Evolutionary conservation across 1,140 invertebrate genomes (phyloP), one percentile per base, ranked within the genome.

Genomic region (Stegodyphus dumicola): DNA sequence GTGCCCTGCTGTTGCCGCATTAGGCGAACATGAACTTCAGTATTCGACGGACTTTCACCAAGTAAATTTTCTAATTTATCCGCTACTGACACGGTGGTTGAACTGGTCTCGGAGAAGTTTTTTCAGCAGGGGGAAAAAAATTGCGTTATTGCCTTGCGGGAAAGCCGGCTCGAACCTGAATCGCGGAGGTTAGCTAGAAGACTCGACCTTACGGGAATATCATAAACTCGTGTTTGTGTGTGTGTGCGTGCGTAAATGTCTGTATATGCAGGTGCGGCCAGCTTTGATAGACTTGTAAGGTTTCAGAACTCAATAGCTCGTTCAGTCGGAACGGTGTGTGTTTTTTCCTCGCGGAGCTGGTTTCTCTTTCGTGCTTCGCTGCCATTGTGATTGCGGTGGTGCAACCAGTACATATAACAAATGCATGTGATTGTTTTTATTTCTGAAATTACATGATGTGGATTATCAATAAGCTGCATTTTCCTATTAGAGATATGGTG

Each of bases 281-380:
- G 7, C 65, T n/a, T 17, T 67, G 11, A 18, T 17, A n/a, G 4
- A 60, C 51, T 81, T 81, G 79, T 73, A 81, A 65, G 79, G 79
- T 15, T 81, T 81, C 79, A 81, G 69, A 81, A 81, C 79, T 81
- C 79, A 60, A 81, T 81, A 81, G 79, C 49, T 49, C 79, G 15
- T 56, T 81, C 70, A 18, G 6, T 74, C 51, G 70, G 79, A 73
- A 74, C 70, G 79, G 79, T 52, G 7, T 9, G 18, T 33, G 6
- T 49, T 10, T 64, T 60, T 33, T 33, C 33, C 33, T 33, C 33
- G 33, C 33, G 33, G 33, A 33, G 33, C 33, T 33, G 1, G 33
- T 33, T 33, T 33, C 33, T 33, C 33, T 33, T 33, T 3, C 33
- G 33, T 33, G 33, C 33, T 33, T 33, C 33, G 33, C 3, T 33